Conservation (phyloP, 2,888 invertebrate species). For the Conchocele bisecta region DNA sequence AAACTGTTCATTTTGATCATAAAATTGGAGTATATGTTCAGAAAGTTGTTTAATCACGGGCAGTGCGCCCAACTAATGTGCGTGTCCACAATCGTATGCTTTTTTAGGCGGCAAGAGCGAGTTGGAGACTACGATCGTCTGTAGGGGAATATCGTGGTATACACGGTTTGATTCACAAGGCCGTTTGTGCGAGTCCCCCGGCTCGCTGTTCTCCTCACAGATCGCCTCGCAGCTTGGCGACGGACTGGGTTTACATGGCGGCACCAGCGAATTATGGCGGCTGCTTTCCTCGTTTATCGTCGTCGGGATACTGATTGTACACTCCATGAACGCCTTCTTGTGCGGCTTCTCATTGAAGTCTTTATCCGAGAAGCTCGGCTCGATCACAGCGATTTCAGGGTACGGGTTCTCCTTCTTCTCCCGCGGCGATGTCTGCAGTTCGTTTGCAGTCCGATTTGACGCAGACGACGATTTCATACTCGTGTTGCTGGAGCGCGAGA, state of each 20-base stretch:
- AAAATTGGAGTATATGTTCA: too few relatives aligned
- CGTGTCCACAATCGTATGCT: too few relatives aligned
- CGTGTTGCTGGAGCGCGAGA: conserved; percentile 66
- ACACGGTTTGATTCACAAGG: too few relatives aligned
- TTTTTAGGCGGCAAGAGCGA: too few relatives aligned
- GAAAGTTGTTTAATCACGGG: too few relatives aligned
- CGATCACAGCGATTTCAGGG: conserved; percentile 39
- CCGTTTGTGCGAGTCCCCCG: too few relatives aligned
- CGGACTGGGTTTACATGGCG: conserved; percentile 27
- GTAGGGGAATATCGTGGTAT: too few relatives aligned
- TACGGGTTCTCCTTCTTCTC: not conserved
- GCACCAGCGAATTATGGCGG: conserved; percentile 59
- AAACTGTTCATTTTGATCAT: too few relatives aligned
- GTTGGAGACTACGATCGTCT: too few relatives aligned
- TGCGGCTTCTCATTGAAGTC: conserved; percentile 28
- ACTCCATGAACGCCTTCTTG: conserved; percentile 61
- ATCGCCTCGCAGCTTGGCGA: conserved; percentile 46
- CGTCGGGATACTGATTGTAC: conserved; percentile 68
- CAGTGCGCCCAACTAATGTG: too few relatives aligned
- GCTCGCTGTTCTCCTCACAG: conserved; percentile 27
- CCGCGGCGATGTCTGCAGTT: not conserved
- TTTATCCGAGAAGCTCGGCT: conserved; percentile 23
- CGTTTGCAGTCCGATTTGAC: conserved; percentile 32
- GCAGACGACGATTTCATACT: conserved; percentile 65
- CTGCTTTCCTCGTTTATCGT: conserved; percentile 73